phyloP scores from a whole-genome alignment of 2,888 invertebrate genomes.

The Orchesella flavescens region DNA sequence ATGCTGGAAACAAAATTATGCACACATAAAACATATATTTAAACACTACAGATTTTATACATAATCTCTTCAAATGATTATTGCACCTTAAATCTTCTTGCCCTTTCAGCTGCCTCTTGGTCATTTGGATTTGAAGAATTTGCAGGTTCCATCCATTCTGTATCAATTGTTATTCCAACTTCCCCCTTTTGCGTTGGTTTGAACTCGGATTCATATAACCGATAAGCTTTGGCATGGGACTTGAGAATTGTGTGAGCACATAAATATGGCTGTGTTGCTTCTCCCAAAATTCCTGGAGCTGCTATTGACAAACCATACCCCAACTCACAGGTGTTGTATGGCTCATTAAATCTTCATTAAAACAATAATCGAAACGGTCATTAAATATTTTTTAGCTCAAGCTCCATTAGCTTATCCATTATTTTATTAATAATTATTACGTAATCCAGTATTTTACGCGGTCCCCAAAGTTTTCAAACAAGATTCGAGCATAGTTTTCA shows the following conservation, averaged over 20 bases:
- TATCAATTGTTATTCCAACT: slow-evolving; percentile 70
- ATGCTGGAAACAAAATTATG: slow-evolving; percentile 48
- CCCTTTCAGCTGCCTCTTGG: slow-evolving; percentile 57
- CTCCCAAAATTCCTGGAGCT: slow-evolving; percentile 15
- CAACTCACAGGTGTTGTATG: slow-evolving; percentile 49
- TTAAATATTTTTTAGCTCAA: background rate
- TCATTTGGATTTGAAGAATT: slow-evolving; percentile 43
- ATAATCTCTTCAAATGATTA: background rate
- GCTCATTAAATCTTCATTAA: slow-evolving; percentile 62
- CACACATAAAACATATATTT: background rate
- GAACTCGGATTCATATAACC: slow-evolving; percentile 79
- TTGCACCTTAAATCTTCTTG: slow-evolving; percentile 60
- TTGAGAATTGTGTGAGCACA: slow-evolving; percentile 77
- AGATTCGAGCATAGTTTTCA: slow-evolving; percentile 52
- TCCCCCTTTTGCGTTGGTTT: slow-evolving; percentile 72
- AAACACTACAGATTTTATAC: background rate
- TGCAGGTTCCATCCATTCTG: slow-evolving; percentile 60
- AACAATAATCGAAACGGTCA: background rate
- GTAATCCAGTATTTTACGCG: slow-evolving; percentile 60
- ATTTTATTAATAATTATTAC: background rate
- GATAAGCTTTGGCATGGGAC: slow-evolving; percentile 80
- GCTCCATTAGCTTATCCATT: no score
- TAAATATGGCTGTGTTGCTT: slow-evolving; percentile 73
- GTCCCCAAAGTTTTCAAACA: slow-evolving; percentile 60
- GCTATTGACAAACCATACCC: slow-evolving; percentile 62